phyloP scores from a whole-genome alignment of 2,888 invertebrate species.

The Orthosia incerta region DNA sequence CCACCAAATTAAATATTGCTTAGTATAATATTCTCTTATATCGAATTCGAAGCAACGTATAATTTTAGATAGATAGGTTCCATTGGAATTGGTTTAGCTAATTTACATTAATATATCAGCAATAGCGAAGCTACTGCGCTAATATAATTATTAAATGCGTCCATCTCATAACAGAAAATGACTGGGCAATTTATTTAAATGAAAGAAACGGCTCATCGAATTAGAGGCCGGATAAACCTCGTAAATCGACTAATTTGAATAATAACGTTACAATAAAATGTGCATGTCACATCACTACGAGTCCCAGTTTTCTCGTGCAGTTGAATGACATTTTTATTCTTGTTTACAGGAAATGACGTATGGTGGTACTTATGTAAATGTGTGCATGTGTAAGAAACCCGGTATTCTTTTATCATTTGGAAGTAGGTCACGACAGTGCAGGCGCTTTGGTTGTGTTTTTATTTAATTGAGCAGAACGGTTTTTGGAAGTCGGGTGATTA shows the following conservation, averaged over 20 bases:
- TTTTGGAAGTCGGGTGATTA: constrained; percentile 4
- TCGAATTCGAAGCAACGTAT: neutral
- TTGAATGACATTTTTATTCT: constrained; percentile 64
- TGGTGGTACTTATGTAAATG: constrained; percentile 39
- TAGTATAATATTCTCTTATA: neutral
- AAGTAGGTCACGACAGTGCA: constrained; percentile 48
- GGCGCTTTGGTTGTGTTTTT: constrained; percentile 37
- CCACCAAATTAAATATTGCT: neutral
- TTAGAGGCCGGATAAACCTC: constrained; percentile 53
- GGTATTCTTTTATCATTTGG: constrained; percentile 60
- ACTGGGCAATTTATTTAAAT: constrained; percentile 45
- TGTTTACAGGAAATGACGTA: constrained; percentile 67
- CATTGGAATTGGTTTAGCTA: neutral
- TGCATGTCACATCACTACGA: constrained; percentile 46
- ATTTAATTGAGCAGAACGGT: constrained; percentile 15
- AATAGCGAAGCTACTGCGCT: neutral
- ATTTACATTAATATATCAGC: constrained; percentile 22
- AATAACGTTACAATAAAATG: constrained; percentile 42
- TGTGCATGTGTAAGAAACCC: constrained; percentile 43
- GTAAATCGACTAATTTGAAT: constrained; percentile 58
- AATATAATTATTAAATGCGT: constrained; percentile 16
- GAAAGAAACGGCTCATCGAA: constrained; percentile 35
- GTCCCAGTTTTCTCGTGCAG: constrained; percentile 57
- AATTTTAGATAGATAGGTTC: too few species aligned
- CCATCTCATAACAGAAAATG: constrained; percentile 40